Base-by-base conservation (phyloP, 2,888 invertebrate species). In the Eupithecia inturbata region DNA sequence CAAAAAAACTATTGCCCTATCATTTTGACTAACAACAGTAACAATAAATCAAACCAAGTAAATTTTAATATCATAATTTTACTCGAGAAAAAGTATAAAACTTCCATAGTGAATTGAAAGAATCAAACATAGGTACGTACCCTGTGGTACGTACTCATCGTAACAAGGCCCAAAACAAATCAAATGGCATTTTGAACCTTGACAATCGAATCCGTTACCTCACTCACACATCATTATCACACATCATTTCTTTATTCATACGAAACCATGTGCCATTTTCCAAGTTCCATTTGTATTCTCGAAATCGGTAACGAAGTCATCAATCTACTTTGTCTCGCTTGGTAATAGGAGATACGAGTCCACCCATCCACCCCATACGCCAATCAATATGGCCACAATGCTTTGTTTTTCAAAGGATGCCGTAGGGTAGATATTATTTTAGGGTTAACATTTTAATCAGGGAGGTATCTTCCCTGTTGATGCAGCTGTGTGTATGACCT, bases 261-360 rank as follows among this genome's bases (percentile, higher is more conserved):
- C 26, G 68, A 68, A 68, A 39, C 68, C 39, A 36, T n/a, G 22
- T 53, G 49, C 57, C 57, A 26, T 26, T 12, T 57, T 57, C 57
- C 57, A 57, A 26, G 26, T 57, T 5, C 66, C 39, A 69, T 69
- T 62, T 41, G 22, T 62, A 22, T 68, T 68, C 53, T 22, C 39
- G 3, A 41, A 31, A 57, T 68, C 36, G 39, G 57, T 70, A 70
- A 70, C 63, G 63, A 70, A 70, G 22, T 49, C 63, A 63, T 70
- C 70, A 63, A 41, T 69, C 62, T 62, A 28, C 62, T 31, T 36
- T 22, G 10, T 31, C 26, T 69, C 33, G 60, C 62, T 26, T 60
- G 41, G 60, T 28, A 62, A 60, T 41, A 62, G 36, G 62, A 62
- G 60, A 62, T 31, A 41, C 41, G n/a, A 33, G 63, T 64, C 33